Evolutionary conservation across 2,113 vertebrate genomes (phyloP), one percentile per base, ranked within the genome.

Genomic region (Ictidomys tridecemlineatus): DNA sequence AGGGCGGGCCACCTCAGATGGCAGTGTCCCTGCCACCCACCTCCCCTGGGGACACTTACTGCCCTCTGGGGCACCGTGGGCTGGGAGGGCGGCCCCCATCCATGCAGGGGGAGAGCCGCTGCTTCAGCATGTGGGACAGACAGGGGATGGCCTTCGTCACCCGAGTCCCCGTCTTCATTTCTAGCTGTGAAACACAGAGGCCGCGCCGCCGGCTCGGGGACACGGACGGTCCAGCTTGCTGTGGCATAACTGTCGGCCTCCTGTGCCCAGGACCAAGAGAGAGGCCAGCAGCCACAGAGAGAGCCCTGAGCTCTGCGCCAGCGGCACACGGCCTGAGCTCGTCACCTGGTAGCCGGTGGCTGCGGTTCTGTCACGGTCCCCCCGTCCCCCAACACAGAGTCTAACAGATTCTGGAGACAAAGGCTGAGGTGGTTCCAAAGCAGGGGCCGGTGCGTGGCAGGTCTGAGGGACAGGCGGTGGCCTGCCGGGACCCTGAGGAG

Each of bases 91-190:
- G 28, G 17, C 18, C 82, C 30, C 45, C 24, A 1, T 17, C 63
- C 12, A 0, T 3, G n/a, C 83, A 67, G 34, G 39, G 58, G 26
- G 72, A 32, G 2, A 53, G 18, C 24, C 13, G 26, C 20, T 20
- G 5, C 65, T 28, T 63, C 18, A 76, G 42, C 58, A 1, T 37
- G 61, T 13, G 8, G 9, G 26, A 32, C 24, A 5, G 65, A 42
- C 30, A 48, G 61, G 63, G 20, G 18, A 30, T 4, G 0, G 5
- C 53, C 32, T 0, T 26, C 11, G 0, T 24, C 63, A 30, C 34
- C n/a, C 14, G 4, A 20, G 9, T n/a, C 79, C 24, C 90, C n/a
- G 42, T 32, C 92, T 26, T 45, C 18, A 61, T 89, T 84, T 56
- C 48, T 42, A 2, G 10, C 58, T 58, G 5, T 37, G 63, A 93